Evolutionary conservation across 2,888 invertebrate species (phyloP).

Genomic region (Pseudococcus viburni): DNA sequence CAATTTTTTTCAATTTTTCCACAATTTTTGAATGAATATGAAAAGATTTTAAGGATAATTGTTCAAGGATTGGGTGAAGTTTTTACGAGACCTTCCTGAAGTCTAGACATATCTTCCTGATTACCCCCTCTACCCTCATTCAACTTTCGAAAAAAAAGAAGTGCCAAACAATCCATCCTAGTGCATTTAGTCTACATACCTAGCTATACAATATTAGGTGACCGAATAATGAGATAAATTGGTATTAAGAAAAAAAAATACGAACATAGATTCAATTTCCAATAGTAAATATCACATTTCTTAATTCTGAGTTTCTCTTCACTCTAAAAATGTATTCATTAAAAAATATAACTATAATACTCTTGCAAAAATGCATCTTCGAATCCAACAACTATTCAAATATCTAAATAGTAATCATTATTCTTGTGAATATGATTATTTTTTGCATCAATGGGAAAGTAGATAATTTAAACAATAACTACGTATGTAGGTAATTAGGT

Average conservation of each 20-base stretch:
- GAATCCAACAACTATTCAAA: neutral
- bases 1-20: no score
- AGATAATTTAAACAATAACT: neutral
- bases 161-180: no score
- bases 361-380: neutral
- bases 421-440: neutral
- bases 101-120: no score
- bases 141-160: no score
- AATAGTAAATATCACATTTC: constrained; percentile 25
- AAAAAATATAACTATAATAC: neutral
- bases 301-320: neutral
- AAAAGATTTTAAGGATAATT: no score
- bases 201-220: no score
- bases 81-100: no score
- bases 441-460: neutral
- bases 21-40: no score
- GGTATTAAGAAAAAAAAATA: no score
- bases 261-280: neutral
- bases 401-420: neutral
- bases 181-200: no score
- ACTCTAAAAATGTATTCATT: neutral
- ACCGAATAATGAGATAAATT: neutral
- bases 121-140: no score
- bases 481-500: neutral
- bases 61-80: no score